phyloP scores from a whole-genome alignment of 2,888 invertebrate genomes.

The Cactoblastis cactorum region DNA sequence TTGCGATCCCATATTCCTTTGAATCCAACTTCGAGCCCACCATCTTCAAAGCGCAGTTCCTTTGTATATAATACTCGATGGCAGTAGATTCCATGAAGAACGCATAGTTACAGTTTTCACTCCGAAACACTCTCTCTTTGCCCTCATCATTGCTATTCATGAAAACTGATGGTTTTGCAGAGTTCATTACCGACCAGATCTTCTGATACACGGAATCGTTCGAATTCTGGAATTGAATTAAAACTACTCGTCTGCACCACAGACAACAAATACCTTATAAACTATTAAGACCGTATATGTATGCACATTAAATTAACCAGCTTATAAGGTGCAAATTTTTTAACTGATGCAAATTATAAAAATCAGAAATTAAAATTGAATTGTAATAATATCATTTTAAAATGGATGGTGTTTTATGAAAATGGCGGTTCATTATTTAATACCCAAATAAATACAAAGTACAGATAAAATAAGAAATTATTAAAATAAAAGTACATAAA shows the following conservation, averaged over 20 bases:
- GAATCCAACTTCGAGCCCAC: constrained; percentile 90
- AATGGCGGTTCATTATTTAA: no score
- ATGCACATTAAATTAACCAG: no score
- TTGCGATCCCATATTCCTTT: constrained; percentile 90
- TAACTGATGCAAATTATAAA: no score
- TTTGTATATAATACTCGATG: constrained; percentile 92
- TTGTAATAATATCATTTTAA: no score
- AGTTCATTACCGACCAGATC: constrained; percentile 94
- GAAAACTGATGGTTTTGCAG: constrained; percentile 89
- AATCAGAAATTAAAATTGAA: no score
- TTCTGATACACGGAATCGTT: constrained; percentile 91
- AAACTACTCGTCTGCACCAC: background rate
- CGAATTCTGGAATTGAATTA: constrained; percentile 80
- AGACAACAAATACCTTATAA: background rate
- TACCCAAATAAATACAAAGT: no score
- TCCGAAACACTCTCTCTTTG: constrained; percentile 86
- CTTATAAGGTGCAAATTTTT: no score
- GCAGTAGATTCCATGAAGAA: constrained; percentile 98
- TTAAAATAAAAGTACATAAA: no score
- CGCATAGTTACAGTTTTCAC: constrained; percentile 87
- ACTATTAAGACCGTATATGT: no score
- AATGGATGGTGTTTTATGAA: no score
- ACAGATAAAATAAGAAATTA: no score
- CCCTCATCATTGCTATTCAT: constrained; percentile 89
- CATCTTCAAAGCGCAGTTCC: constrained; percentile 89